These are phyloP conservation scores for Denticeps clupeoides DNA, from an alignment of 2,797 vertebrate genomes.

Conservation along the genomic window DNA sequence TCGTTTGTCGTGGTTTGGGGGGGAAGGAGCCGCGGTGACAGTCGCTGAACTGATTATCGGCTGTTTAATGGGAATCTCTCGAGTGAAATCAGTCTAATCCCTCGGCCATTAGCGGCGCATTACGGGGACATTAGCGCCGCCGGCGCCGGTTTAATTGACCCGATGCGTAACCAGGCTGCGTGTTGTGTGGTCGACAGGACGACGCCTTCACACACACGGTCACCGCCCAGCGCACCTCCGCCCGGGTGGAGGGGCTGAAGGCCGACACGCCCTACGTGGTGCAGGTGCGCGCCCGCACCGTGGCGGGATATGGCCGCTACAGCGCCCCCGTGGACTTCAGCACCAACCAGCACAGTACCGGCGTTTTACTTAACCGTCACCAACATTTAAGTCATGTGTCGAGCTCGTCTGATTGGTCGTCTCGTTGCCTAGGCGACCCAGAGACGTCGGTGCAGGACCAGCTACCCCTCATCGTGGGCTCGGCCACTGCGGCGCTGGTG, in stretches of 20 bases:
- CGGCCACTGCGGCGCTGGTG: conserved; percentile 79
- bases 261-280: conserved; percentile 76
- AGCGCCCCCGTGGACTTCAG: conserved; percentile 84
- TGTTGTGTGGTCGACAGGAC: conserved; percentile 41
- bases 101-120: too few species aligned
- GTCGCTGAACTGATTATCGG: too few species aligned
- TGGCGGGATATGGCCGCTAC: conserved; percentile 88
- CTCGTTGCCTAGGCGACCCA: conserved; percentile 65
- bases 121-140: too few species aligned
- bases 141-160: too few species aligned
- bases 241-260: conserved; percentile 81
- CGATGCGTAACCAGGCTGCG: too few species aligned
- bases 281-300: conserved; percentile 88
- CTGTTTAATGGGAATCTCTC: too few species aligned
- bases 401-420: too few species aligned
- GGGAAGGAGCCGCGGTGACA: too few species aligned
- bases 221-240: conserved; percentile 86
- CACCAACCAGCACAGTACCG: conserved; percentile 68
- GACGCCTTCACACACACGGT: conserved; percentile 83
- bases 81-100: too few species aligned
- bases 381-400: too few species aligned
- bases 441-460: conserved; percentile 86
- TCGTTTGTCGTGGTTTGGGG: too few species aligned
- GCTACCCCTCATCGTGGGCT: conserved; percentile 90
- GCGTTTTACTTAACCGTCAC: too few species aligned